Base-by-base conservation (phyloP, 2,797 vertebrate genomes). In the Xyrichtys novacula region DNA sequence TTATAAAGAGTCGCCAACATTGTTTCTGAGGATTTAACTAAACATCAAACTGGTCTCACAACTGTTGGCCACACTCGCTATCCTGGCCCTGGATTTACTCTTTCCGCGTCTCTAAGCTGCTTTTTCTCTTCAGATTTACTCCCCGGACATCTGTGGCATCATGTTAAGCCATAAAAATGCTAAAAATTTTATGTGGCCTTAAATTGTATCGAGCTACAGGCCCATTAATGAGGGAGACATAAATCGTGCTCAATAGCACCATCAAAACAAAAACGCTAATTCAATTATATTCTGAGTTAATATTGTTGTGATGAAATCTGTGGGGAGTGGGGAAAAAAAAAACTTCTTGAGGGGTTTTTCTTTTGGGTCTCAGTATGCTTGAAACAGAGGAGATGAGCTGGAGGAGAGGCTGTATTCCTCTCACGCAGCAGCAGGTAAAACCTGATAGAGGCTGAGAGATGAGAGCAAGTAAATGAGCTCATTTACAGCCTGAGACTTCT, bases 401-500 rank as follows among this genome's bases (percentile, higher is more conserved):
- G 56, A 65, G 23, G 49, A 54, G 75, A 58, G 56, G 50, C 59
- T 71, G 56, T 71, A 84, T 90, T 91, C 84, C 28, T 63, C 42
- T 78, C 78, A 78, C 64, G 58, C 34, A 79, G 57, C 11, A 46
- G 49, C 69, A 86, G 79, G 80, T 84, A 61, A 68, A 88, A 70
- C 76, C 78, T 65, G 74, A 85, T 84, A 66, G 57, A 73, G 62
- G 60, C 68, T 52, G 65, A 44, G 62, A 76, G 72, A 85, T 78
- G 80, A 83, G 64, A 75, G 69, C 42, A 71, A 89, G 77, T 86
- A 85, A 91, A 92, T 86, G 69, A 90, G 76, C 82, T 90, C 78
- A 84, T 90, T 92, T 86, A 73, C 20, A 65, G 75, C 70, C 69
- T 2, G 6, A 80, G 67, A 71, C 61, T 56, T 85, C 66, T 71